phyloP scores from a whole-genome alignment of 2,888 invertebrate genomes.

The Sicus ferrugineus region DNA sequence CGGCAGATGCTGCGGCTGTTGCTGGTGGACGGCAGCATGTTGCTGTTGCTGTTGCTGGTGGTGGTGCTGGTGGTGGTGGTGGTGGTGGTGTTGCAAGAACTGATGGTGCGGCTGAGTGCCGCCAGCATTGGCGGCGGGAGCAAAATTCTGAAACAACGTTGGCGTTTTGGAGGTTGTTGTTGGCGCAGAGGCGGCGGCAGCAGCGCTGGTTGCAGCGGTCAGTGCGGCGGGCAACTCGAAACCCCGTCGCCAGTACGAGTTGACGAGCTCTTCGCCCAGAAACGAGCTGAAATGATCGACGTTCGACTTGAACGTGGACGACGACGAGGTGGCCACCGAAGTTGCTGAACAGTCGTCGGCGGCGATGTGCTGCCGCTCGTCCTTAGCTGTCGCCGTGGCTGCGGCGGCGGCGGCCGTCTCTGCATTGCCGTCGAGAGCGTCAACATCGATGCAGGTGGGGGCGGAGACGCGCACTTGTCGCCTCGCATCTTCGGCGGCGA shows the following conservation, averaged over 20 bases:
- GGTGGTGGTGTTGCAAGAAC: conserved; percentile 45
- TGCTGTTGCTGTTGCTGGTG: conserved; percentile 43
- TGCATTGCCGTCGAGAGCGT: conserved; percentile 35
- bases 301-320: conserved; percentile 59
- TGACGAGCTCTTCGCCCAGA: conserved; percentile 81
- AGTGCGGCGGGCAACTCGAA: conserved; percentile 67
- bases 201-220: conserved; percentile 34
- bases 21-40: conserved; percentile 38
- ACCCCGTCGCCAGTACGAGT: conserved; percentile 79
- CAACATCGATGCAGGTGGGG: conserved; percentile 41
- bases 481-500: neutral
- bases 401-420: conserved; percentile 53
- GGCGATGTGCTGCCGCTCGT: conserved; percentile 41
- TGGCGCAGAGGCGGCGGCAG: conserved; percentile 52
- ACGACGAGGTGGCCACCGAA: conserved; percentile 31
- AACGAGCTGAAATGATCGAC: conserved; percentile 77
- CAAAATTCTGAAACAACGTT: conserved; percentile 57
- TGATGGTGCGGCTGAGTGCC: conserved; percentile 42
- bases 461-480: neutral
- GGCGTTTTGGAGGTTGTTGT: conserved; percentile 55
- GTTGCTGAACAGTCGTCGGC: conserved; percentile 44
- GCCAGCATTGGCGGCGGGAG: conserved; percentile 41
- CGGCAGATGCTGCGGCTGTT: conserved; percentile 45
- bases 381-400: conserved; percentile 39
- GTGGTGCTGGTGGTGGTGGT: conserved; percentile 44